Evolutionary conservation across 1,140 invertebrate species (phyloP).

Genomic region (Hylyphantes graminicola): DNA sequence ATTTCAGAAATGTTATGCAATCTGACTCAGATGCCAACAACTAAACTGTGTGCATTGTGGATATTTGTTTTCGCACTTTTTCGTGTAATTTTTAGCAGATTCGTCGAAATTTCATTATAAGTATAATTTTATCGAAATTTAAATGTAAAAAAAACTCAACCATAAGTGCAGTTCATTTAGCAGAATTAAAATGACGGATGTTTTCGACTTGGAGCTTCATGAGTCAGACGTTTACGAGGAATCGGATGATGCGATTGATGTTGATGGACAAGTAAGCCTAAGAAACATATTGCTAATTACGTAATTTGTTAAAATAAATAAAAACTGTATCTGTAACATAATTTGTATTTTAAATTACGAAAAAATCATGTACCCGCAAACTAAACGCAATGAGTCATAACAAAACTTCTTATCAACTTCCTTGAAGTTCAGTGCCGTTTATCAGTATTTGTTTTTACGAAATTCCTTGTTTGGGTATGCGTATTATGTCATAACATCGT

Average conservation of each 20-base stretch:
- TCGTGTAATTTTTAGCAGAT: too few relatives aligned
- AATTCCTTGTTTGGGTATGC: not conserved
- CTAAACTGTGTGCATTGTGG: too few relatives aligned
- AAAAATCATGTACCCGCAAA: not conserved
- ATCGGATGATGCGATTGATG: slow-evolving; percentile 80
- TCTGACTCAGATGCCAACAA: too few relatives aligned
- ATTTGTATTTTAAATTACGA: not conserved
- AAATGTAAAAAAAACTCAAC: too few relatives aligned
- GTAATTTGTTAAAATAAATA: not conserved
- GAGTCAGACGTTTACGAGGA: slow-evolving; percentile 78
- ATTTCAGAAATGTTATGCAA: too few relatives aligned
- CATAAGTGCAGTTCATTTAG: too few relatives aligned
- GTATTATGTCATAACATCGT: not conserved
- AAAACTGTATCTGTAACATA: not conserved
- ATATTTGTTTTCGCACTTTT: too few relatives aligned
- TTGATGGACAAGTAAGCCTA: slow-evolving; percentile 71
- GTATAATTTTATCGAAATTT: too few relatives aligned
- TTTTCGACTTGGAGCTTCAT: slow-evolving; percentile 91
- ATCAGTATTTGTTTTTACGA: not conserved
- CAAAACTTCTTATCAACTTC: not conserved
- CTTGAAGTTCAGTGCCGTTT: not conserved
- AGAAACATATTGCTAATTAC: not conserved
- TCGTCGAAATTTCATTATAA: too few relatives aligned
- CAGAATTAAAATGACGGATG: slow-evolving; percentile 67
- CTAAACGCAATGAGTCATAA: not conserved